These are phyloP conservation scores for Tolmerus cingulatus DNA, from an alignment of 2,888 invertebrate species.

Conservation along the genomic window DNA sequence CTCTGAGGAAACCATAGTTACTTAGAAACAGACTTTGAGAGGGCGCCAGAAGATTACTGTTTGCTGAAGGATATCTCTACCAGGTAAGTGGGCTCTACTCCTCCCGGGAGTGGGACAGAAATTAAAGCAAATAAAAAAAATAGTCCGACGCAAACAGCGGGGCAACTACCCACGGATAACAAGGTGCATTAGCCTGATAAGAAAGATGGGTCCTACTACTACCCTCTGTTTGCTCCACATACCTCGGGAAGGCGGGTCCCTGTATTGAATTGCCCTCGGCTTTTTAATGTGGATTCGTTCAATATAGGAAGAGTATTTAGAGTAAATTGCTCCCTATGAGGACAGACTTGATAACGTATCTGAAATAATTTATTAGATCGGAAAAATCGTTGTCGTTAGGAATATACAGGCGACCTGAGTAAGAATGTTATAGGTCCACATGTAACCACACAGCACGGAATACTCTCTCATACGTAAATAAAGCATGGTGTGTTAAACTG, in stretches of 20 bases:
- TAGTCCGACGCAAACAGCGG: neutral
- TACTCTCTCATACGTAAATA: no score
- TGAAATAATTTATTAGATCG: neutral
- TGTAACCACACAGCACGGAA: no score
- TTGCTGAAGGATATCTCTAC: constrained; percentile 11
- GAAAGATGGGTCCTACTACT: neutral
- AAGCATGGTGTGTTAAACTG: no score
- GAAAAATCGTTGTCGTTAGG: neutral
- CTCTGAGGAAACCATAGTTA: constrained; percentile 3
- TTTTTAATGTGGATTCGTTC: neutral
- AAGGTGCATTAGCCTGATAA: neutral
- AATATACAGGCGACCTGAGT: no score
- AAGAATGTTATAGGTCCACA: no score
- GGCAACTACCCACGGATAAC: neutral
- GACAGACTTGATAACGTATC: neutral
- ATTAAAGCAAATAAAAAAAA: neutral
- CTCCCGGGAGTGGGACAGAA: neutral
- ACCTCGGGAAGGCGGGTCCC: neutral
- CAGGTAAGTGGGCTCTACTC: neutral
- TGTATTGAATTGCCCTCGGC: neutral
- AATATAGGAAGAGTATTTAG: neutral
- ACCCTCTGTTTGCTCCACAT: neutral
- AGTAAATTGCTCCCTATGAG: neutral
- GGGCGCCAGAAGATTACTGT: neutral
- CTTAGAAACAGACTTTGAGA: neutral